These are phyloP conservation scores for Syngnathus acus DNA, from an alignment of 2,797 vertebrate species.

Conservation along the genomic window DNA sequence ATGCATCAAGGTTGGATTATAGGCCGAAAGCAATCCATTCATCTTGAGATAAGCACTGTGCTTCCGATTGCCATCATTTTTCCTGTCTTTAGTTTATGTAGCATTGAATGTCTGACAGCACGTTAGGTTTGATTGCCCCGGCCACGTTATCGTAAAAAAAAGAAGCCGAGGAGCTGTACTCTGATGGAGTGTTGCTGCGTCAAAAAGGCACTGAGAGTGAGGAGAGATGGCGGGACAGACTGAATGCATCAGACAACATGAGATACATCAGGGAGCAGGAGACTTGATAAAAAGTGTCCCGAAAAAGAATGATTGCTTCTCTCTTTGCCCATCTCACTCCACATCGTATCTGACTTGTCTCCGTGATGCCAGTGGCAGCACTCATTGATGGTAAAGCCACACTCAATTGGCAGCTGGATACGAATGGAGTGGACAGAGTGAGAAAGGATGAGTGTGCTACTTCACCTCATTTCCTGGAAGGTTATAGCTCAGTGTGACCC, in stretches of 20 bases:
- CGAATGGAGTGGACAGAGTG: slow-evolving; percentile 13
- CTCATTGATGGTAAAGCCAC: slow-evolving; percentile 19
- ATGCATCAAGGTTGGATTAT: slow-evolving; percentile 47
- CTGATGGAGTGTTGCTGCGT: slow-evolving; percentile 36
- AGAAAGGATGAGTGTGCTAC: slow-evolving; percentile 14
- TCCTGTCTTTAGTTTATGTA: slow-evolving; percentile 40
- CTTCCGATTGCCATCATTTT: slow-evolving; percentile 35
- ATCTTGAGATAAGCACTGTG: slow-evolving; percentile 29
- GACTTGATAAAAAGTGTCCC: slow-evolving; percentile 17
- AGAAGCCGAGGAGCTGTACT: slow-evolving; percentile 14
- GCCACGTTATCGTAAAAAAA: slow-evolving; percentile 22
- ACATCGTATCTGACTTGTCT: slow-evolving; percentile 14
- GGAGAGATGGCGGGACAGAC: slow-evolving; percentile 11
- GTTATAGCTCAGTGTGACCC: neutral
- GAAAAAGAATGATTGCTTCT: slow-evolving; percentile 8
- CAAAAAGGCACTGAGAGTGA: slow-evolving; percentile 32
- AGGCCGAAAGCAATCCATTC: slow-evolving; percentile 33
- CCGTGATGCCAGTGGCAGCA: slow-evolving; percentile 6
- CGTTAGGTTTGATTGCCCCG: slow-evolving; percentile 45
- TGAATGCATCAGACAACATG: slow-evolving; percentile 24
- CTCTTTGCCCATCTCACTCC: slow-evolving; percentile 12
- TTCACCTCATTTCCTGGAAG: neutral
- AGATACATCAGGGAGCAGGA: slow-evolving; percentile 20
- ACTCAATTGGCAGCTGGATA: slow-evolving; percentile 19
- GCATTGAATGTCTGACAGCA: slow-evolving; percentile 33